Base-by-base conservation (phyloP, 2,888 invertebrate genomes). In the Tethea ocularis region DNA sequence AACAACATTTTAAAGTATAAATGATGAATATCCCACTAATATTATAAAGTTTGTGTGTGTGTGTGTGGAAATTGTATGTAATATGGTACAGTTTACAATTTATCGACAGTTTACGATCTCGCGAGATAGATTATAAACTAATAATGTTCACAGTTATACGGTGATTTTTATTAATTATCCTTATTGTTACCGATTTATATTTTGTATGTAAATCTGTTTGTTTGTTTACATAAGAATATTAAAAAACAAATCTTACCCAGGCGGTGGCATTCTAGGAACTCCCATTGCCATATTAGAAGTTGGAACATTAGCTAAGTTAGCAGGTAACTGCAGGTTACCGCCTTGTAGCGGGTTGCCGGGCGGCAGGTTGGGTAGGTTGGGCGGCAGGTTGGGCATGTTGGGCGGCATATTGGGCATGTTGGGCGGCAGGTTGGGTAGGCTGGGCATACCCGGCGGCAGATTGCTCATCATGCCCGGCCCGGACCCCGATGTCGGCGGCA, bases 231-330 rank as follows among this genome's bases (percentile, higher is more conserved):
- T n/a, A n/a, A n/a, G n/a, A n/a, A n/a, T n/a, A n/a, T 29, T 1
- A 33, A 6, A n/a, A 2, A 3, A 7, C 2, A 36, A 24, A 51
- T 66, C 69, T 72, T 2, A 90, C 90, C 87, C 87, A 0, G 88
- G 87, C 1, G 87, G 88, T 1, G 89, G 87, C 82, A 89, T 82
- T 52, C 85, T 74, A 0, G 86, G 80, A 57, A 87, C 77, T 2
- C 69, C 64, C 61, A 73, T 66, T 33, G 78, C 72, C 56, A 77
- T 64, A 41, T 61, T 69, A 15, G 68, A 59, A 3, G 67, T 66
- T 41, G 69, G 67, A 56, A 57, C 63, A 64, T 55, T 57, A 26
- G 69, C 60, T 61, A 70, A 59, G n/a, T 61, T 66, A n/a, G 53
- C 64, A 1, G 72, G 68, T 58, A 68, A 70, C 59, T 69, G 60